A percentile compares a stretch with the other conserved stretches of the same genome.
These are phyloP conservation scores for Taenaris catops DNA, from an alignment of 2,888 invertebrate species.

Conservation along the genomic window DNA sequence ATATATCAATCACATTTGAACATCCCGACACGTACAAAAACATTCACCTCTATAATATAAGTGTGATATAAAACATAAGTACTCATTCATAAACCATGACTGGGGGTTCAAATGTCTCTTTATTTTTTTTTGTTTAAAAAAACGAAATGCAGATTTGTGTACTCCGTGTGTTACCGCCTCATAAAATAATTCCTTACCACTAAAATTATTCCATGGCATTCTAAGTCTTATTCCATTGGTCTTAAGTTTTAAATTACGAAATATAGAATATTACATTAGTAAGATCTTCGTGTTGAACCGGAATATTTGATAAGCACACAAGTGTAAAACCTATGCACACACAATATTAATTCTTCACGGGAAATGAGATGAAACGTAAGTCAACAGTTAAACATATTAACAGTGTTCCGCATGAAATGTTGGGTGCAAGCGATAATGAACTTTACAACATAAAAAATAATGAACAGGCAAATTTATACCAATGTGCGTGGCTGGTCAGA, in stretches of 20 bases:
- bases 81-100: conserved; percentile 5
- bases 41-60: no score
- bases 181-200: conserved; percentile 13
- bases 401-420: conserved; percentile 21
- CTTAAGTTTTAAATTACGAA: conserved; percentile 7
- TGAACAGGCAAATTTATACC: not conserved
- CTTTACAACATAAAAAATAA: conserved; percentile 18
- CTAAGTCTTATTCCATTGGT: not conserved
- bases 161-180: conserved; percentile 33
- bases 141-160: conserved; percentile 24
- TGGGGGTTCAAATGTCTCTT: not conserved
- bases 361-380: conserved; percentile 50
- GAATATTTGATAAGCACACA: conserved; percentile 44
- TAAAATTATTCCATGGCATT: conserved; percentile 8
- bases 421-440: conserved; percentile 23
- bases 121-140: conserved; percentile 7
- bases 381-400: conserved; percentile 38
- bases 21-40: no score
- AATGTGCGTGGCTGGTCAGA: conserved; percentile 20
- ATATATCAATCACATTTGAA: no score
- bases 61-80: no score
- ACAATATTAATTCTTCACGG: conserved; percentile 52
- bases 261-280: conserved; percentile 1
- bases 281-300: conserved; percentile 20
- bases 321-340: conserved; percentile 44